Percentiles rank a stretch among this genome's conserved stretches.
Evolutionary conservation across 2,888 invertebrate species (phyloP).

Genomic region (Rambutsinella grinnellia): DNA sequence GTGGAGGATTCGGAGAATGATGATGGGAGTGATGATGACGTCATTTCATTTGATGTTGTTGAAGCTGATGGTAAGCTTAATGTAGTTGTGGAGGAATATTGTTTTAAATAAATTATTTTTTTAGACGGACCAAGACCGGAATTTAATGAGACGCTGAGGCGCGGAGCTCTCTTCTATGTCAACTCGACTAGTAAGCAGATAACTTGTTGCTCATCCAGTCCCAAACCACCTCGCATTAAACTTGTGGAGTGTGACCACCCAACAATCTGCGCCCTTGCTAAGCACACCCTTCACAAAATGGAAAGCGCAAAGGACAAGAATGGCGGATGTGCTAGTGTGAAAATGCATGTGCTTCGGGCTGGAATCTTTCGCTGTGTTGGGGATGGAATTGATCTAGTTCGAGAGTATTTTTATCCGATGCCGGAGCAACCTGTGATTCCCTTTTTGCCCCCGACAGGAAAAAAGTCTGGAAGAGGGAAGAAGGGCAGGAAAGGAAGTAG

Average conservation of each 20-base stretch:
- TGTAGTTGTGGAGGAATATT: not conserved
- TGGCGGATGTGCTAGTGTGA: slow-evolving; percentile 39
- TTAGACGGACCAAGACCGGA: slow-evolving; percentile 38
- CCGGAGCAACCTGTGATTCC: slow-evolving; percentile 1
- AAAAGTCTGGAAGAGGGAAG: not conserved
- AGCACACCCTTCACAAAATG: slow-evolving; percentile 54
- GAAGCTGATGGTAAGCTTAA: slow-evolving; percentile 25
- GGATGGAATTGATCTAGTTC: slow-evolving; percentile 54
- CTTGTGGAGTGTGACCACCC: slow-evolving; percentile 59
- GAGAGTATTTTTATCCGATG: slow-evolving; percentile 59
- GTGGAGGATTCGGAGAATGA: slow-evolving; percentile 40
- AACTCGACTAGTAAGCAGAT: slow-evolving; percentile 37
- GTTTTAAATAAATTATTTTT: not conserved
- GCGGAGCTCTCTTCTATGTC: slow-evolving; percentile 34
- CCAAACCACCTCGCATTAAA: slow-evolving; percentile 53
- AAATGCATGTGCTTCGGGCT: slow-evolving; percentile 12
- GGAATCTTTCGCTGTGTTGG: slow-evolving; percentile 58
- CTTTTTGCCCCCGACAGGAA: not conserved
- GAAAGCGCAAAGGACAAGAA: slow-evolving; percentile 43
- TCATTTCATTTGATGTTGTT: slow-evolving; percentile 26
- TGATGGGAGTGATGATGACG: slow-evolving; percentile 40
- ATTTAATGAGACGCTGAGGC: slow-evolving; percentile 33
- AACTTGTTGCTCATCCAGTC: slow-evolving; percentile 46
- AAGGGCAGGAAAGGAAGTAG: not conserved
- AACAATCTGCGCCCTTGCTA: slow-evolving; percentile 50